A percentile compares a stretch with the other conserved stretches of the same genome.
Evolutionary conservation across 2,113 vertebrate genomes (phyloP).

Genomic region (Chauna torquata): DNA sequence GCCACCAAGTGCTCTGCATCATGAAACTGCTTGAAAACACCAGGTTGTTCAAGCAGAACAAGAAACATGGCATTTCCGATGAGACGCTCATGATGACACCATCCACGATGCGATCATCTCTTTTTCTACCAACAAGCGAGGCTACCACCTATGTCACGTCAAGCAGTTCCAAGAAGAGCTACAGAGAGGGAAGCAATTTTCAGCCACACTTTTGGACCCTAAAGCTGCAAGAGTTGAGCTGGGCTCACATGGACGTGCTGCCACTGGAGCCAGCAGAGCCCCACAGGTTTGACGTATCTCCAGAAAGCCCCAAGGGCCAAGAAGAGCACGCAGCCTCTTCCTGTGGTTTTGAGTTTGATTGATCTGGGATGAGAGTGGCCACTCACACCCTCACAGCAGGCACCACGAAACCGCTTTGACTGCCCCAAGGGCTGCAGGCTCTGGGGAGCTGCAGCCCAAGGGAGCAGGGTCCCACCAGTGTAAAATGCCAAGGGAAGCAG

Average conservation of each 20-base stretch:
- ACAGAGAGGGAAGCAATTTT: not conserved
- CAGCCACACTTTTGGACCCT: not conserved
- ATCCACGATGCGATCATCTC: too few relatives aligned
- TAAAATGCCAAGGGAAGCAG: not conserved
- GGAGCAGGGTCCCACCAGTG: not conserved
- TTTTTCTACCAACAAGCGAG: not conserved
- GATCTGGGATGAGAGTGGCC: not conserved
- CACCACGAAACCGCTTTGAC: fast-evolving
- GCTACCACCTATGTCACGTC: not conserved
- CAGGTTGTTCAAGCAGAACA: not conserved
- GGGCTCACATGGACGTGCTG: fast-evolving
- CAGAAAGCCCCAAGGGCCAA: not conserved
- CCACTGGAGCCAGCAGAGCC: not conserved
- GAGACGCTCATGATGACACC: not conserved
- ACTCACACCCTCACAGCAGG: not conserved
- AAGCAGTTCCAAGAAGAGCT: not conserved
- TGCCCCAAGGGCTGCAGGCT: fast-evolving
- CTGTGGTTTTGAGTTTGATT: not conserved
- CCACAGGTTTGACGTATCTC: fast-evolving
- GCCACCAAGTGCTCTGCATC: not conserved
- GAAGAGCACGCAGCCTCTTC: not conserved
- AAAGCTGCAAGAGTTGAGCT: not conserved
- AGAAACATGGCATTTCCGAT: fast-evolving
- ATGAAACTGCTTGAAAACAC: not conserved
- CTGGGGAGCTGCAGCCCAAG: not conserved